phyloP scores from a whole-genome alignment of 2,113 vertebrate genomes.

The Prinia subflava region DNA sequence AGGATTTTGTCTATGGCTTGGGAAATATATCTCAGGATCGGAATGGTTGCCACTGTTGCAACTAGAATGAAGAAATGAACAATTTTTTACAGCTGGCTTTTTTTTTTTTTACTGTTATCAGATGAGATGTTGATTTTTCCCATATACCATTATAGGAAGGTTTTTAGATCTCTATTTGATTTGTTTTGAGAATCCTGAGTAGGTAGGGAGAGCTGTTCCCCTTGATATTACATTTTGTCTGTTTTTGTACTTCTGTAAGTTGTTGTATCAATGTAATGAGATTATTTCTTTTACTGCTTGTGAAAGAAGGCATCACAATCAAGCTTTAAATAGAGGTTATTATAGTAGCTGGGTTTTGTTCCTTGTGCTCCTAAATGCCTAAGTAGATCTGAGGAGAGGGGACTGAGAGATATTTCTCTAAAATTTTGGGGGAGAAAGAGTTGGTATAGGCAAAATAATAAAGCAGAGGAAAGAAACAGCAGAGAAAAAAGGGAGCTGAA shows the following conservation, averaged over 20 bases:
- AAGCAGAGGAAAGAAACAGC: neutral
- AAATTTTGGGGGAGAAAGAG: neutral
- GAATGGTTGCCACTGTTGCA: neutral
- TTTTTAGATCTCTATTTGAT: neutral
- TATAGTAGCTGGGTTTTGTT: neutral
- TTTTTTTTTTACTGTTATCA: neutral
- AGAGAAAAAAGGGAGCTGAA: neutral
- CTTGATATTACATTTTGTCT: neutral
- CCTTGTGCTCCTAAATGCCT: neutral
- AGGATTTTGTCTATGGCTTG: neutral
- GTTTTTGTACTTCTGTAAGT: neutral
- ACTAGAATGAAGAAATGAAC: neutral
- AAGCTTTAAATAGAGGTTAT: neutral
- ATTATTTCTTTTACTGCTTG: neutral
- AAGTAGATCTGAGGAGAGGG: neutral
- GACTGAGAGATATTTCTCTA: neutral
- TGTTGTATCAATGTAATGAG: neutral
- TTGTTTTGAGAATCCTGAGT: neutral
- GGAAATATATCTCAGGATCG: neutral
- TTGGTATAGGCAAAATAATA: neutral
- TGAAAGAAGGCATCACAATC: neutral
- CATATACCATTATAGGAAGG: neutral
- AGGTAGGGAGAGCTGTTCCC: neutral
- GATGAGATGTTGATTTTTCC: neutral
- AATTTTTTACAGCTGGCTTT: neutral